Base-by-base conservation (phyloP, 2,888 invertebrate species). In the Embidobia sp. region DNA sequence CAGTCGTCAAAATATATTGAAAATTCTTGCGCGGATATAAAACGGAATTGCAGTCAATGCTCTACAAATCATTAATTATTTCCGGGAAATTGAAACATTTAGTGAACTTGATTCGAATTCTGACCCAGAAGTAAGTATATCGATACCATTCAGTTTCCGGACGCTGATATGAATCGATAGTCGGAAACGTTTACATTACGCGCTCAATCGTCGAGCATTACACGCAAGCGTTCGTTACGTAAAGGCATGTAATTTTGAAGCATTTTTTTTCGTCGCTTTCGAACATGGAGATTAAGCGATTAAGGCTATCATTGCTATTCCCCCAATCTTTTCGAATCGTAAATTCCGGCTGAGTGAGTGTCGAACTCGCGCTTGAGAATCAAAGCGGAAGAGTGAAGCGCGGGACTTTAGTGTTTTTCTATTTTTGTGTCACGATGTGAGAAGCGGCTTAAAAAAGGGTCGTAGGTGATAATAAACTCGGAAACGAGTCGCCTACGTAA, bases 381-480 rank as follows among this genome's bases (percentile, higher is more conserved):
- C 63, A 64, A 64, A 57, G 64, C 48, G 57, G 64, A 64, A 73
- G 64, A 72, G 42, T 31, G 49, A 11, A 37, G 26, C 35, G 42
- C 61, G 70, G 6, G 63, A 49, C 33, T 53, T 48, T 27, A 49
- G 27, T 49, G 55, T 63, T 76, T 59, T 64, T 76, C 64, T 76
- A 70, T 76, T 76, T 76, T 70, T 70, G 70, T 70, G 51, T 42
- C 70, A 44, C 57, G 76, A 70, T 51, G 64, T 35, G 70, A 70
- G 77, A 49, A 55, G 40, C 49, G 55, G 44, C 33, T 66, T 61
- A 48, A 55, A 72, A 66, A 77, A 77, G 66, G 72, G 72, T 73
- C 67, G 67, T 67, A 77, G 72, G 72, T 72, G 77, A 77, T 77
- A 77, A 77, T 77, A 73, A 77, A 77, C 61, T 73, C 78, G 77